Conservation (phyloP, 2,113 vertebrate genomes). For the Lophius piscatorius region DNA sequence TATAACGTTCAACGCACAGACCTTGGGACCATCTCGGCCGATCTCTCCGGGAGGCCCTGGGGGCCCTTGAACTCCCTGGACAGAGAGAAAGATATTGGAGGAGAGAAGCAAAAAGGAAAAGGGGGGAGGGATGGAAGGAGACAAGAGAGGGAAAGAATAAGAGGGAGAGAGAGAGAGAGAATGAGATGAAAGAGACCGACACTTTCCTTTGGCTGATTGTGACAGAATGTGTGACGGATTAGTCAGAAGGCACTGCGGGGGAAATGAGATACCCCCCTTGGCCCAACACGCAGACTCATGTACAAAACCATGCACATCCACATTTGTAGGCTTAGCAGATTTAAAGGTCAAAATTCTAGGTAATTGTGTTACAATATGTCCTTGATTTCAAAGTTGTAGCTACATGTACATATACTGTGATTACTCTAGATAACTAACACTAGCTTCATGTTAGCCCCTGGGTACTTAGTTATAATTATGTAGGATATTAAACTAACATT, state of each 20-base stretch:
- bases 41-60: constrained; percentile 66
- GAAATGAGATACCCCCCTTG: constrained; percentile 62
- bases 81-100: constrained; percentile 5
- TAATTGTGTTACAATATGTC: neutral
- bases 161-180: constrained; percentile 34
- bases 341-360: neutral
- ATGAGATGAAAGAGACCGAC: constrained; percentile 64
- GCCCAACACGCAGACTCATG: constrained; percentile 17
- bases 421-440: too few species aligned
- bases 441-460: too few species aligned
- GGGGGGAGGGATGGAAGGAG: constrained; percentile 2
- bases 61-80: constrained; percentile 70
- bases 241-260: constrained; percentile 59
- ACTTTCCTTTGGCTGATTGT: constrained; percentile 56
- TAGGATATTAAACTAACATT: too few species aligned
- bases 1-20: constrained; percentile 65
- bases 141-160: constrained; percentile 1
- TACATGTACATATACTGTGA: too few species aligned
- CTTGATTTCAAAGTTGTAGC: constrained; percentile 1
- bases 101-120: constrained; percentile 3
- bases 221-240: constrained; percentile 63
- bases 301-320: neutral
- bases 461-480: too few species aligned
- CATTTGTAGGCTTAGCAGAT: constrained; percentile 6
- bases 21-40: constrained; percentile 76